Base-by-base conservation (phyloP, 2,888 invertebrate species). In the Chaitophorus viminalis region DNA sequence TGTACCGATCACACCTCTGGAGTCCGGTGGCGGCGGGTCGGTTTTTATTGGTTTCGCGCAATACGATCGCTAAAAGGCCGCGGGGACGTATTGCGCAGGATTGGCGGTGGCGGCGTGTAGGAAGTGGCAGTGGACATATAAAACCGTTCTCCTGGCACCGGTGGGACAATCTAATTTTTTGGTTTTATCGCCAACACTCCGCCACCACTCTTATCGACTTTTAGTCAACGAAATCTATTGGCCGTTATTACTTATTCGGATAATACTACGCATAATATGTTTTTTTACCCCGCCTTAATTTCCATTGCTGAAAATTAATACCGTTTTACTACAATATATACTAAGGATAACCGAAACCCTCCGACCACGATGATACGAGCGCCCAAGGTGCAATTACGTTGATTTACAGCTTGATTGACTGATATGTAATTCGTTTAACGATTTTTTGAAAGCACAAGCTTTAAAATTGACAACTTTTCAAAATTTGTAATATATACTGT, bases 1-100 rank as follows among this genome's bases (percentile, higher is more conserved):
- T 72, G 33, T 31, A 21, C 31, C 17, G 29, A 75, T 29, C 77
- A 21, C 29, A 33, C 21, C 33, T 21, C 54, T 70, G 9, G 39
- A 11, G 60, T 33, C 17, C 14, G 31, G 17, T 25, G 81, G 39
- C 36, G 46, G 46, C 52, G 6, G 31, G 46, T 70, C 75, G 25
- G 74, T 70, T 84, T 85, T 78, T 85, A 85, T 85, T 78, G 77
- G 85, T 70, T 77, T 85, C n/a, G 76, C n/a, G 76, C 74, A 82
- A 82, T 54, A 82, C 52, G n/a, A 85, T 77, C 52, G 60, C 76
- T 46, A 85, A 78, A 77, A 77, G 8, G 68, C 75, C n/a, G 29
- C 68, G 72, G 54, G 72, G 33, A n/a, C 54, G 36, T 25, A 74
- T 4, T 33, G 33, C 33, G 72, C 52, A 25, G 82, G 31, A 25